A percentile compares a stretch with the other conserved stretches of the same genome.
Evolutionary conservation across 2,113 vertebrate species (phyloP).

Genomic region (Pseudorectes ferrugineus): DNA sequence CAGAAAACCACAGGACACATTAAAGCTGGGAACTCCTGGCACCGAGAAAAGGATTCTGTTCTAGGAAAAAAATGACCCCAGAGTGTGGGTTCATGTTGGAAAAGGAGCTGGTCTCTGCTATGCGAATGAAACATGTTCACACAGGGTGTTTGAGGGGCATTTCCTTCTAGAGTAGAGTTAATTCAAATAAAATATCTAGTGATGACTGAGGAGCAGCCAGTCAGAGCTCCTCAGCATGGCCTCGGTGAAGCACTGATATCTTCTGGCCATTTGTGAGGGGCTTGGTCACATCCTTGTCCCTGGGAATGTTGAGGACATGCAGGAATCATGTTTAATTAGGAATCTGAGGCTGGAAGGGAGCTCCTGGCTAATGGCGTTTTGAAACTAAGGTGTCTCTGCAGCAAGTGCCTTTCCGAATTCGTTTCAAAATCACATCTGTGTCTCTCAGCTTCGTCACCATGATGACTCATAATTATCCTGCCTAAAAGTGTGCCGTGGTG

Average conservation of each 20-base stretch:
- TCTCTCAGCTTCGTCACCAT: background rate
- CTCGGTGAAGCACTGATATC: background rate
- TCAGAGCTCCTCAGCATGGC: background rate
- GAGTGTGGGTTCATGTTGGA: background rate
- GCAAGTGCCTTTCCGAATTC: background rate
- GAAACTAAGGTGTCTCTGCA: background rate
- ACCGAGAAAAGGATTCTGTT: background rate
- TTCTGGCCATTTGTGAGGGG: background rate
- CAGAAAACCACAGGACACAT: background rate
- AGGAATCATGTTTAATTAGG: background rate
- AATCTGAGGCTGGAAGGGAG: background rate
- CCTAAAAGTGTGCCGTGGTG: background rate
- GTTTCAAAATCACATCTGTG: background rate
- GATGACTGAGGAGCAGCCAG: background rate
- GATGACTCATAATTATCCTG: background rate
- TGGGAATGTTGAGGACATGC: background rate
- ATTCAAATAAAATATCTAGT: background rate
- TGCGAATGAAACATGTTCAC: background rate
- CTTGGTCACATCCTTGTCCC: background rate
- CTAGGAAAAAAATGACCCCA: background rate
- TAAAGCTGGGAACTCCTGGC: background rate
- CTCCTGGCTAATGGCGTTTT: background rate
- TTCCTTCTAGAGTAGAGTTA: background rate
- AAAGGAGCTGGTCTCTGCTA: background rate
- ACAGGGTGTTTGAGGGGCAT: background rate